phyloP scores from a whole-genome alignment of 2,888 invertebrate genomes.

The Drosophila maculinotata region DNA sequence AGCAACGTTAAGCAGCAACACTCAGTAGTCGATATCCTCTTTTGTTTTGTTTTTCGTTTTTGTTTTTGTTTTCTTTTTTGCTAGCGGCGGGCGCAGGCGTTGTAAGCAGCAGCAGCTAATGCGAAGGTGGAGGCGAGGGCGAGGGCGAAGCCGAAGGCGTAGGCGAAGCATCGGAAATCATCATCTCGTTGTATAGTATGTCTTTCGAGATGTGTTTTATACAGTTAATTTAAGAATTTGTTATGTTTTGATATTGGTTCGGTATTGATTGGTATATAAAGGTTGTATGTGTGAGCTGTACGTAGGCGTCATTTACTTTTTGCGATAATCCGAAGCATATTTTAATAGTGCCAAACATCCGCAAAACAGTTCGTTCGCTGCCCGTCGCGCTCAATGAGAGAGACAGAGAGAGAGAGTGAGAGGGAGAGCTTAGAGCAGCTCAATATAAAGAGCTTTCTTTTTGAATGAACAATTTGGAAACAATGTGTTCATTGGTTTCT shows the following conservation, averaged over 20 bases:
- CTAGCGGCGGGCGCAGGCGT: constrained; percentile 58
- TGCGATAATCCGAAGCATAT: constrained; percentile 85
- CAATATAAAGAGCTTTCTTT: neutral
- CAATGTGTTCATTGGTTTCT: constrained; percentile 75
- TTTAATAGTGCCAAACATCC: constrained; percentile 84
- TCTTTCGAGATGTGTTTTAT: constrained; percentile 28
- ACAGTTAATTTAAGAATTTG: constrained; percentile 16
- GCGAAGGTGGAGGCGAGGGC: constrained; percentile 36
- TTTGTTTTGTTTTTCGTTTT: too few relatives aligned
- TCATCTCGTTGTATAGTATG: constrained; percentile 37
- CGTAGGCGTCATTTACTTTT: constrained; percentile 57
- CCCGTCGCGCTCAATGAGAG: constrained; percentile 25
- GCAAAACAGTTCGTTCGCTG: constrained; percentile 71
- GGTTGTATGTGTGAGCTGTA: constrained; percentile 51
- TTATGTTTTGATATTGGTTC: constrained; percentile 9
- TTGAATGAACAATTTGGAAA: constrained; percentile 26
- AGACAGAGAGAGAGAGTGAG: neutral
- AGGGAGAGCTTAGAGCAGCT: constrained; percentile 8
- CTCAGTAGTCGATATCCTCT: constrained; percentile 59
- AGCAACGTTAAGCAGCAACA: constrained; percentile 55
- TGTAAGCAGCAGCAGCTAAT: constrained; percentile 60
- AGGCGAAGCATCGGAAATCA: constrained; percentile 33
- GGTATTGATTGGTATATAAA: constrained; percentile 13
- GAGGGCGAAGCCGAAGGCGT: constrained; percentile 30
- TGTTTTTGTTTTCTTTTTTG: constrained; percentile 22